These are phyloP conservation scores for Passer montanus DNA, from an alignment of 2,113 vertebrate species.

Conservation along the genomic window DNA sequence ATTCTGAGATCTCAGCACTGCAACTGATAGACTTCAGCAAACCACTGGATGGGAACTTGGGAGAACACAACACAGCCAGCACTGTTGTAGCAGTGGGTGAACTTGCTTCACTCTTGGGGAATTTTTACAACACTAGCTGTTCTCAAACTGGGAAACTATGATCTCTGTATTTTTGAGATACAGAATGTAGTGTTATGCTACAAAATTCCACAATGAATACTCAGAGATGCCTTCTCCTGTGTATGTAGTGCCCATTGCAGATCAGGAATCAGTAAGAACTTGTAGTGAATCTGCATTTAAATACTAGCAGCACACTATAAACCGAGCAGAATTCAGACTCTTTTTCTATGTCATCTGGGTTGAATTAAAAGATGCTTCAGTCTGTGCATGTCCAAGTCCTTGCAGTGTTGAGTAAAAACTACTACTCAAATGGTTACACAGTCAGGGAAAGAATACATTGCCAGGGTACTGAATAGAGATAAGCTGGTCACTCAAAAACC, in stretches of 20 bases:
- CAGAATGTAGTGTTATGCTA: neutral
- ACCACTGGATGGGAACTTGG: neutral
- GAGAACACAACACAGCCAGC: neutral
- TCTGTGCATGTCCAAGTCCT: neutral
- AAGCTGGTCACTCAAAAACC: neutral
- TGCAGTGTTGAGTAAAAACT: neutral
- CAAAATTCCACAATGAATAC: neutral
- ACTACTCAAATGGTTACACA: neutral
- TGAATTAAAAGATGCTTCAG: neutral
- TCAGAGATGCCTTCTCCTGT: neutral
- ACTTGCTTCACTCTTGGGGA: neutral
- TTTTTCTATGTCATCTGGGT: neutral
- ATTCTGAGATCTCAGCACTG: neutral
- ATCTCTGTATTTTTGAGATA: neutral
- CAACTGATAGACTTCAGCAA: neutral
- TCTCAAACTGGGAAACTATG: neutral
- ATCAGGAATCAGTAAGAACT: neutral
- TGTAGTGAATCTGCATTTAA: neutral
- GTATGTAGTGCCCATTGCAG: rapidly evolving
- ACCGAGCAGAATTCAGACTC: neutral
- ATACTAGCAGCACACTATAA: neutral
- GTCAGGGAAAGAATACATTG: neutral
- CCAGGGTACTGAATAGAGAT: neutral
- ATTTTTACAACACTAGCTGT: neutral
- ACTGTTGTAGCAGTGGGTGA: rapidly evolving